Base-by-base conservation (phyloP, 2,888 invertebrate genomes). In the Andricus curvator region DNA sequence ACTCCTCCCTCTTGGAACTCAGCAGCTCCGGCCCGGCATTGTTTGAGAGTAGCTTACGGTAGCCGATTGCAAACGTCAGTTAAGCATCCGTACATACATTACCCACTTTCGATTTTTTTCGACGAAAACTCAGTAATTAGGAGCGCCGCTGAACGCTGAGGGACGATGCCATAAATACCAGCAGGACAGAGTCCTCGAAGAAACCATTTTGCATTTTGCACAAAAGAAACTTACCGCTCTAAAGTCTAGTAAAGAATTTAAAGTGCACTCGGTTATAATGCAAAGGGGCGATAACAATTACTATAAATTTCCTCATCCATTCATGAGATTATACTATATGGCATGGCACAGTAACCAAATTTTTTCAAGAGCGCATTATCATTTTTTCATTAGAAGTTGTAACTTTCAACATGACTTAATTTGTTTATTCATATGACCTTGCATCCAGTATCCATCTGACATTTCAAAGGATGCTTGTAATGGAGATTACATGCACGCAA, bases 401-500 rank as follows among this genome's bases (percentile, higher is more conserved):
- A 33, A 56, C 51, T 56, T 51, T 74, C 33, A 74, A 13, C 74
- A 51, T 74, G 74, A 74, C 51, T 74, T 74, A 74, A 74, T 74
- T 74, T 74, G 74, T 74, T 74, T 74, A 74, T 74, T 74, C 74
- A 74, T 51, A 56, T 74, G 56, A 74, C 74, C 74, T 74, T 74
- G 74, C 33, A 33, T n/a, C 56, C 74, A 56, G 56, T 51, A 33
- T 56, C 56, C 74, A 33, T 25, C n/a, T 74, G 74, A 74, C 74
- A 74, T 74, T 74, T 74, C 51, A 74, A 74, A 74, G 74, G 74
- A 74, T 51, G 74, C 74, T 74, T 74, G 74, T 74, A 74, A 56
- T 74, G 74, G 74, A 74, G 56, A 74, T 74, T 74, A 74, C 56
- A 74, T 74, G 74, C 74, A 74, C 74, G 74, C 74, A 74, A 56